Evolutionary conservation across 53 echinoderm and acorn worm genomes (phyloP).

Genomic region (Actinopyga echinites): DNA sequence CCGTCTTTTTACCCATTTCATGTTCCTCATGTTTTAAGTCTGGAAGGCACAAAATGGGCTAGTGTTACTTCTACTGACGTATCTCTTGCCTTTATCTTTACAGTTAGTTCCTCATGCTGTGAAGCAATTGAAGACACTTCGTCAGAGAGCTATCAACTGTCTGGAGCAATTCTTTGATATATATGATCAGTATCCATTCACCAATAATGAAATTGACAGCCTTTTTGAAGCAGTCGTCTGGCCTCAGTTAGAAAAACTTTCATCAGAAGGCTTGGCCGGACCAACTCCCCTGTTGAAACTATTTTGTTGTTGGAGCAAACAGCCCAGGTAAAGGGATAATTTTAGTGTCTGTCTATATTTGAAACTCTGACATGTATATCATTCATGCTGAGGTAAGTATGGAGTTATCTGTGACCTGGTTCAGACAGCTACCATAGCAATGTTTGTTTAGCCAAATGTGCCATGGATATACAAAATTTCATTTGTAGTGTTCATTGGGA

Average conservation of each 20-base stretch:
- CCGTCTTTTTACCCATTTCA: no score
- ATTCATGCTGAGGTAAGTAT: no score
- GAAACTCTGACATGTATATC: no score
- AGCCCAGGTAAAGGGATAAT: constrained; percentile 60
- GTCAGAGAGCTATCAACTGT: constrained; percentile 71
- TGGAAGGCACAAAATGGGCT: no score
- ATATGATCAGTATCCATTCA: constrained; percentile 75
- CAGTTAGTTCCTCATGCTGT: constrained; percentile 77
- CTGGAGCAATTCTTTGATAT: constrained; percentile 78
- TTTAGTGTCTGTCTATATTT: not conserved
- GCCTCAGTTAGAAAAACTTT: constrained; percentile 76
- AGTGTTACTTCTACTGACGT: not conserved
- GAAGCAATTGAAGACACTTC: constrained; percentile 83
- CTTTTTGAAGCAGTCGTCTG: constrained; percentile 80
- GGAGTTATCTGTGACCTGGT: no score
- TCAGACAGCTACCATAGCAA: no score
- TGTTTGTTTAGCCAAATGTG: no score
- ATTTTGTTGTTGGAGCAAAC: constrained; percentile 70
- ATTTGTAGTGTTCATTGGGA: no score
- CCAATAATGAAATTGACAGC: constrained; percentile 71
- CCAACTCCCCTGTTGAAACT: constrained; percentile 83
- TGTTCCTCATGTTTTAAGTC: no score
- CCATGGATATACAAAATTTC: no score
- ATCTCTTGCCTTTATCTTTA: not conserved
- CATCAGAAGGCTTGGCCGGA: constrained; percentile 73